Evolutionary conservation across 2,797 vertebrate species (phyloP).

Genomic region (Pantherophis alleghaniensis): DNA sequence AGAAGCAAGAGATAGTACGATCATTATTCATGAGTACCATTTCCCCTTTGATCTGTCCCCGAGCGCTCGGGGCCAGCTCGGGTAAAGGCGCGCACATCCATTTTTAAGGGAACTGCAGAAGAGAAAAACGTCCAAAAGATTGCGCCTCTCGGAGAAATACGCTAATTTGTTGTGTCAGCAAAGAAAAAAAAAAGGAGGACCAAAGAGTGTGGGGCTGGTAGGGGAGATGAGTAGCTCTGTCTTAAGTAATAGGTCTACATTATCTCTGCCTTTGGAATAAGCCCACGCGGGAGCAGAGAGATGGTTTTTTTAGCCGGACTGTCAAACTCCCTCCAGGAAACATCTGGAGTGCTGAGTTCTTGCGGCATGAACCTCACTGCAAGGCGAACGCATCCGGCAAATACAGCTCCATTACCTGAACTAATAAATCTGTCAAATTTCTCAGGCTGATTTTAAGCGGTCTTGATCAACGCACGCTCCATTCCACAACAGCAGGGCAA

Average conservation of each 20-base stretch:
- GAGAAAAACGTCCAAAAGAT: not conserved
- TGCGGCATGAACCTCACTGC: not conserved
- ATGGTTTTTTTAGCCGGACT: not conserved
- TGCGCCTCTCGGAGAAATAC: not conserved
- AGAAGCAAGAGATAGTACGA: not conserved
- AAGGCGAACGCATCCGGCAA: not conserved
- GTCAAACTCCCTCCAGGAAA: not conserved
- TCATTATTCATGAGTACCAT: not conserved
- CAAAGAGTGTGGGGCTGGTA: not conserved
- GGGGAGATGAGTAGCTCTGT: not conserved
- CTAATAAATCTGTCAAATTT: constrained; percentile 29
- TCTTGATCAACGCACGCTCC: not conserved
- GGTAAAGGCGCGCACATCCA: not conserved
- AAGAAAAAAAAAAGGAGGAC: not conserved
- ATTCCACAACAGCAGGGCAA: not conserved
- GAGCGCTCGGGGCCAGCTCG: not conserved
- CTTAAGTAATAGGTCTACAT: not conserved
- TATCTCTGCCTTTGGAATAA: not conserved
- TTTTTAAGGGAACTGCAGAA: not conserved
- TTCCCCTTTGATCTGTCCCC: not conserved
- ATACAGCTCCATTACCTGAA: not conserved
- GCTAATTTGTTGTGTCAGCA: not conserved
- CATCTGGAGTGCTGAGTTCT: not conserved
- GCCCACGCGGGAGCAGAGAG: not conserved
- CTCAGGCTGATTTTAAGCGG: constrained; percentile 12